Conservation (phyloP, 1,140 invertebrate species). For the Zaprionus vittiger region DNA sequence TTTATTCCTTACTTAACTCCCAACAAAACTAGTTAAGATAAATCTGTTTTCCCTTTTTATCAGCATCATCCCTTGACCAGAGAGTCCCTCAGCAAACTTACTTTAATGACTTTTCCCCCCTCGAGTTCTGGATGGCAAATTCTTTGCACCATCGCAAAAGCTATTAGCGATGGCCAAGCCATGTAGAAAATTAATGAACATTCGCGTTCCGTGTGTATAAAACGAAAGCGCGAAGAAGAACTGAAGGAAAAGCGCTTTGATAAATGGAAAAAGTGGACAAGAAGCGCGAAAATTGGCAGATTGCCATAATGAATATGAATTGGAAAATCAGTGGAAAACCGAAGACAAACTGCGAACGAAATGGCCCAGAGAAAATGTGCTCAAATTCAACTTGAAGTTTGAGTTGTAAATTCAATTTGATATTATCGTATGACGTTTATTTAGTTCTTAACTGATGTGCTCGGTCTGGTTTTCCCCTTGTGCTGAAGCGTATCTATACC, state of each 20-base stretch:
- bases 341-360: background rate
- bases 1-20: background rate
- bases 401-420: background rate
- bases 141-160: constrained; percentile 9
- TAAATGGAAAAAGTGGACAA: constrained; percentile 33
- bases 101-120: constrained; percentile 40
- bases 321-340: constrained; percentile 6
- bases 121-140: background rate
- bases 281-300: constrained; percentile 40
- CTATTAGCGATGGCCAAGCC: constrained; percentile 14
- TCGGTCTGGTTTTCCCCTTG: background rate
- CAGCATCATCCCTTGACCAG: background rate
- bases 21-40: constrained; percentile 42
- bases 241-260: background rate
- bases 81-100: constrained; percentile 2
- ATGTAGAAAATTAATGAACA: constrained; percentile 41
- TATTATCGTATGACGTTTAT: background rate
- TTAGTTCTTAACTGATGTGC: background rate
- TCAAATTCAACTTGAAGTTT: background rate
- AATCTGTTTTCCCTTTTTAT: constrained; percentile 23
- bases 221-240: background rate
- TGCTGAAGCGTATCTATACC: background rate
- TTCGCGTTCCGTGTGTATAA: constrained; percentile 8
- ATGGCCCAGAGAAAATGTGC: background rate
- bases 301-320: constrained; percentile 50